These are phyloP conservation scores for Tupaia chinensis DNA, from an alignment of 2,113 vertebrate genomes.

Conservation along the genomic window DNA sequence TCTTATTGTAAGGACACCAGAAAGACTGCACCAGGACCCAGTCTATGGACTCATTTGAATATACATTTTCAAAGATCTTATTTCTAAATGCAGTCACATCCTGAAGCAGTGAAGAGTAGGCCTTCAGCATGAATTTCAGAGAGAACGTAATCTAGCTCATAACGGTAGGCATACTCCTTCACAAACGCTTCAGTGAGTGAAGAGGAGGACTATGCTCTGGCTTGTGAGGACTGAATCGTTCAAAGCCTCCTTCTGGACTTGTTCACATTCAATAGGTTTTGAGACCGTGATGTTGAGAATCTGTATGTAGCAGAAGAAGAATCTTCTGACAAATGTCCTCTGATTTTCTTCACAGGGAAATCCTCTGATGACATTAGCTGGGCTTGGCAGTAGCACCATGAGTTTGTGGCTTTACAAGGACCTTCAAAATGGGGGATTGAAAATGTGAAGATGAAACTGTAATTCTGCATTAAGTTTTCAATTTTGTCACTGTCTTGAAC, in stretches of 20 bases:
- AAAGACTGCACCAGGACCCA: not conserved
- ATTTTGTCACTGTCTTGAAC: not conserved
- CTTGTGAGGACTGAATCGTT: not conserved
- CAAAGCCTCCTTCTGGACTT: not conserved
- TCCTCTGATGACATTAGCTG: not conserved
- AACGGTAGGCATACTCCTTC: conserved; percentile 49
- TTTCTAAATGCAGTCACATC: not conserved
- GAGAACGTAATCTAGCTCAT: not conserved
- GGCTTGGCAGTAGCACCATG: not conserved
- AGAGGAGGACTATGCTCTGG: not conserved
- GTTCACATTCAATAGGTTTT: not conserved
- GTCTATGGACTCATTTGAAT: not conserved
- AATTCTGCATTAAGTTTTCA: not conserved
- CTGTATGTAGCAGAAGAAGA: not conserved
- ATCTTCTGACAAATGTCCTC: not conserved
- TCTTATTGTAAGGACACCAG: not conserved
- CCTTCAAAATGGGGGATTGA: not conserved
- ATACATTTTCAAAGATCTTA: not conserved
- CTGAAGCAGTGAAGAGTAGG: not conserved
- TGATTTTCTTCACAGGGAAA: not conserved
- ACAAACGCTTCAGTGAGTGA: conserved; percentile 52
- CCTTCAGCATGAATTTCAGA: not conserved
- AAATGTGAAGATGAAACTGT: not conserved
- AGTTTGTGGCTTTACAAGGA: conserved; percentile 4
- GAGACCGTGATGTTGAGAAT: not conserved